Evolutionary conservation across 1,140 invertebrate species (phyloP).

Genomic region (Sitophilus oryzae): DNA sequence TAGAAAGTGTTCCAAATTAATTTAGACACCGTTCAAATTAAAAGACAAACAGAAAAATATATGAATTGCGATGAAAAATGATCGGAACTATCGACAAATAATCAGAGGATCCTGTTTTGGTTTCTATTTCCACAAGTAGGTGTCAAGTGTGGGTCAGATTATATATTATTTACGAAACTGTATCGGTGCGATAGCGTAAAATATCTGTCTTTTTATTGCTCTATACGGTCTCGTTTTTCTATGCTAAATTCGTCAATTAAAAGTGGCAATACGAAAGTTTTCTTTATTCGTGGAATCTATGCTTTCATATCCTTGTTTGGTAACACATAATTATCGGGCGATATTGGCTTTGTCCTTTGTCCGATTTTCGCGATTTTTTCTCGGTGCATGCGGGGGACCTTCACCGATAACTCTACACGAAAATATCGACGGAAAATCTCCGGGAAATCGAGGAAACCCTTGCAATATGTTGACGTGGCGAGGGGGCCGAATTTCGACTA

Average conservation of each 20-base stretch:
- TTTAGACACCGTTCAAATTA: constrained; percentile 1
- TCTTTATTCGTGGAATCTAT: constrained; percentile 6
- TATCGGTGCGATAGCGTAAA: neutral
- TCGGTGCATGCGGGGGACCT: neutral
- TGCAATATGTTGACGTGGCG: constrained; percentile 44
- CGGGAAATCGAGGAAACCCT: constrained; percentile 21
- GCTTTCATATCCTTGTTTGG: constrained; percentile 27
- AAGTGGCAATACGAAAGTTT: constrained; percentile 18
- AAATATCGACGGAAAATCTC: constrained; percentile 17
- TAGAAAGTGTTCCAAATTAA: constrained; percentile 7
- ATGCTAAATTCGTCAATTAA: constrained; percentile 10
- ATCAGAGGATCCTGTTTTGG: neutral
- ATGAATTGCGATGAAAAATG: neutral
- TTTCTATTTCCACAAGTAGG: constrained; percentile 6
- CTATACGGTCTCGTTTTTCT: too few species aligned
- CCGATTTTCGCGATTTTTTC: constrained; percentile 5
- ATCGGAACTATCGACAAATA: neutral
- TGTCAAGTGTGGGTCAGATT: neutral
- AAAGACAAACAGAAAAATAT: neutral
- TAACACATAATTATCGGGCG: constrained; percentile 3
- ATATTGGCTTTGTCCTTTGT: neutral
- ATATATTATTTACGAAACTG: neutral
- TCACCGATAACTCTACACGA: neutral
- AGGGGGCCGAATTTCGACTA: constrained; percentile 10
- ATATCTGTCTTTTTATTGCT: neutral